These are phyloP conservation scores for Polyommatus icarus DNA, from an alignment of 2,888 invertebrate species.

Conservation along the genomic window DNA sequence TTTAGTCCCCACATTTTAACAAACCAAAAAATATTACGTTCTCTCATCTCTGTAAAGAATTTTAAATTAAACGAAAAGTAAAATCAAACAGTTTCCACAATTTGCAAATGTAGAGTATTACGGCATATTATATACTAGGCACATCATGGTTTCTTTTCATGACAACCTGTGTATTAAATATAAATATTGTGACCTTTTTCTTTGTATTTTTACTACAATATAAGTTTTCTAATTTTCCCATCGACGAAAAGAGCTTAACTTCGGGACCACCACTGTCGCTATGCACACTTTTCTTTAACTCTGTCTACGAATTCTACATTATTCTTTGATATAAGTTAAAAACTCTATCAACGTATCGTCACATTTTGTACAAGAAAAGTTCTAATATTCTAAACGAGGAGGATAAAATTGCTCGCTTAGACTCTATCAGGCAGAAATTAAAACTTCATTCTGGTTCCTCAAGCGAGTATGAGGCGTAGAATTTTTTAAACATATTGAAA, in stretches of 20 bases:
- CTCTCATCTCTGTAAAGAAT: background rate
- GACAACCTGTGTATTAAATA: too few relatives aligned
- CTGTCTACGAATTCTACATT: background rate
- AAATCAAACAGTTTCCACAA: background rate
- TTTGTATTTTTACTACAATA: too few relatives aligned
- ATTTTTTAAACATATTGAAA: background rate
- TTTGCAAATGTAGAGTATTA: background rate
- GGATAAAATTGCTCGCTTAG: background rate
- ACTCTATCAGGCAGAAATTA: background rate
- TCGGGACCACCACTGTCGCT: too few relatives aligned
- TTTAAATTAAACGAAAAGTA: background rate
- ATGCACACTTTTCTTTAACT: background rate
- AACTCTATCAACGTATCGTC: background rate
- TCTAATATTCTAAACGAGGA: background rate
- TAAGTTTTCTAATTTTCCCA: too few relatives aligned
- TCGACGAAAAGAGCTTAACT: too few relatives aligned
- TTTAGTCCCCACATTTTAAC: background rate
- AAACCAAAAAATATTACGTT: background rate
- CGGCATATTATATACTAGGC: background rate
- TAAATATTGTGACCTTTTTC: too few relatives aligned
- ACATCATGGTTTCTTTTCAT: background rate
- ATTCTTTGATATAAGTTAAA: background rate
- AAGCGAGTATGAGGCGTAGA: background rate
- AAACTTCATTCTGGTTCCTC: background rate
- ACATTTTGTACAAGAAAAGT: background rate